phyloP scores from a whole-genome alignment of 1,140 invertebrate genomes.

The Gonatopus flavifemur region DNA sequence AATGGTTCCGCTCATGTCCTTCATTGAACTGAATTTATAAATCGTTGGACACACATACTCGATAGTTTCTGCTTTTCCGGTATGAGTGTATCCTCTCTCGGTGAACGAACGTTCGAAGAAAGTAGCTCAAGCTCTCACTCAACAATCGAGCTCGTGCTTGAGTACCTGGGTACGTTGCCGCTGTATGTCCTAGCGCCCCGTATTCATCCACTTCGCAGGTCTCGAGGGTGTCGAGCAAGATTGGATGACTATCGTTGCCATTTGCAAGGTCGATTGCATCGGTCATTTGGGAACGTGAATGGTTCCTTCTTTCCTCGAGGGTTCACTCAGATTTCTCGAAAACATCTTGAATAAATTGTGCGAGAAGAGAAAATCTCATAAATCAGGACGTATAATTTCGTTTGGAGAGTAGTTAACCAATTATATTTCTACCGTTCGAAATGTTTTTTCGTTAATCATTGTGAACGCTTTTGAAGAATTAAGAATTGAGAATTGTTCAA shows the following conservation, averaged over 20 bases:
- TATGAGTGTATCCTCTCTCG: neutral
- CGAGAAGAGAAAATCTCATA: too few species aligned
- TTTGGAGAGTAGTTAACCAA: too few species aligned
- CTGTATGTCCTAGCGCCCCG: constrained; percentile 8
- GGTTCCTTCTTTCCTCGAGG: neutral
- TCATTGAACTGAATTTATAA: neutral
- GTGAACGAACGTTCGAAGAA: constrained; percentile 18
- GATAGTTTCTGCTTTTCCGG: too few species aligned
- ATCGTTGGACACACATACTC: neutral
- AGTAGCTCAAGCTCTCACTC: constrained; percentile 19
- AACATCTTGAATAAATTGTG: too few species aligned
- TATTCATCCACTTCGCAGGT: constrained; percentile 24
- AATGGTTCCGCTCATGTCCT: neutral
- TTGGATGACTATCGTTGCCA: constrained; percentile 32
- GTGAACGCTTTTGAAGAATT: too few species aligned
- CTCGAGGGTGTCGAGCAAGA: constrained; percentile 24
- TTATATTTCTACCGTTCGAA: too few species aligned
- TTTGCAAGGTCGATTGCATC: constrained; percentile 29
- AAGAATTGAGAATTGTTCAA: too few species aligned
- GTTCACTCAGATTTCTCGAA: too few species aligned
- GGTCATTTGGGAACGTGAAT: constrained; percentile 19
- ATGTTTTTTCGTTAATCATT: too few species aligned
- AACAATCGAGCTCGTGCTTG: constrained; percentile 18
- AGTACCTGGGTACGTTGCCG: constrained; percentile 7
- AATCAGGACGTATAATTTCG: too few species aligned